Percentiles rank a stretch among this genome's conserved stretches.
phyloP scores from a whole-genome alignment of 2,888 invertebrate species.

The Synergus gifuensis region DNA sequence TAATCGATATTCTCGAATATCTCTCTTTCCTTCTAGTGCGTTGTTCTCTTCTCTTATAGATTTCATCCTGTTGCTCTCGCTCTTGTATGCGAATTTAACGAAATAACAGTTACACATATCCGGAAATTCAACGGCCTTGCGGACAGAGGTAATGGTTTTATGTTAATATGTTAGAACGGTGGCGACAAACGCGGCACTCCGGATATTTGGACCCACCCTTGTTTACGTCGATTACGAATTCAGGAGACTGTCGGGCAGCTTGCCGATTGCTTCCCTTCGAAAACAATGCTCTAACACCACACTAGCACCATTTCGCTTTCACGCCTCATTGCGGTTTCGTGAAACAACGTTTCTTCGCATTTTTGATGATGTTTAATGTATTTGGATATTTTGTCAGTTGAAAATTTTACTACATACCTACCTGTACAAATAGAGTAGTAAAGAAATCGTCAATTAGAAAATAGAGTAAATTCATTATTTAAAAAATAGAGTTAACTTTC shows the following conservation, averaged over 20 bases:
- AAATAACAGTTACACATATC: slow-evolving; percentile 55
- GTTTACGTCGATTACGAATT: slow-evolving; percentile 51
- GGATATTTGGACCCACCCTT: slow-evolving; percentile 48
- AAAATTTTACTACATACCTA: neutral
- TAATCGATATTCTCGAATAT: slow-evolving; percentile 68
- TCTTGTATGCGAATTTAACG: slow-evolving; percentile 36
- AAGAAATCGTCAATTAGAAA: too few relatives aligned
- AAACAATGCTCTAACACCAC: slow-evolving; percentile 42
- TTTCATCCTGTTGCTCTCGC: neutral
- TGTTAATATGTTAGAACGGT: slow-evolving; percentile 35
- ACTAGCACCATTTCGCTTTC: slow-evolving; percentile 13
- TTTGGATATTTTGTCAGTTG: neutral
- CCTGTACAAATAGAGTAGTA: neutral
- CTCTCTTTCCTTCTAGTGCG: slow-evolving; percentile 26
- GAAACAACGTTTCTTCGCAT: neutral
- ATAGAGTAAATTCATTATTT: neutral
- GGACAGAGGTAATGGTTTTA: slow-evolving; percentile 47
- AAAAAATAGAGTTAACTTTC: neutral
- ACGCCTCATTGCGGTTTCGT: slow-evolving; percentile 12
- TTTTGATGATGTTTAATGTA: neutral
- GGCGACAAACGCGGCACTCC: slow-evolving; percentile 43
- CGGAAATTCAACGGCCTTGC: slow-evolving; percentile 40
- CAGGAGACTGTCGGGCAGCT: slow-evolving; percentile 45
- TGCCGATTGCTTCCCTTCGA: slow-evolving; percentile 46
- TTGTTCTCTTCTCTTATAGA: slow-evolving; percentile 21